Evolutionary conservation across 2,888 invertebrate species (phyloP).

Genomic region (Oxystoma pomonae): DNA sequence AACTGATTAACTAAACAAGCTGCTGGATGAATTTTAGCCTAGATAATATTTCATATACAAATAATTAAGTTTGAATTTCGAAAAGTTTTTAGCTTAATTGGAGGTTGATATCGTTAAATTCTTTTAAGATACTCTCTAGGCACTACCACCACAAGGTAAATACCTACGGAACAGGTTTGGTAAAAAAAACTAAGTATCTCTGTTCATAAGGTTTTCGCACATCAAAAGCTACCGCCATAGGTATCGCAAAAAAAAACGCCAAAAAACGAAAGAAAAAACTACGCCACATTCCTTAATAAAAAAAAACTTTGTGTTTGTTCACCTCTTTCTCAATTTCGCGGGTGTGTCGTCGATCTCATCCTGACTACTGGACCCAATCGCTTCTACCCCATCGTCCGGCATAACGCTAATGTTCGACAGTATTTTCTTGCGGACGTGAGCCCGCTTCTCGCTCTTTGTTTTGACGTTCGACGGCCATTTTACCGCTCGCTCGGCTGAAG

Average conservation of each 20-base stretch:
- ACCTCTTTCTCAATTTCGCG: conserved; percentile 42
- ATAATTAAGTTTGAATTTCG: no score
- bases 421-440: conserved; percentile 52
- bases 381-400: conserved; percentile 51
- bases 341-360: conserved; percentile 47
- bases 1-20: no score
- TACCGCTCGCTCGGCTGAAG: conserved; percentile 28
- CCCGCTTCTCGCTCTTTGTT: conserved; percentile 49
- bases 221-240: background rate
- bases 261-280: background rate
- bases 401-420: conserved; percentile 44
- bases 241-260: background rate
- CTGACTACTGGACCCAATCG: conserved; percentile 49
- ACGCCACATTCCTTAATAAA: background rate
- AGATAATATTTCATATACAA: no score
- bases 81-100: no score
- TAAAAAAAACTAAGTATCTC: no score
- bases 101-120: no score
- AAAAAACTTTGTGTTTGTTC: background rate
- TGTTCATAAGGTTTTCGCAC: no score
- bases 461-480: conserved; percentile 29
- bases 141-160: no score
- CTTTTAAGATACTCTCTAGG: no score
- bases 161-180: no score
- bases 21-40: no score